Percentiles rank a stretch among this genome's conserved stretches.
phyloP scores from a whole-genome alignment of 1,140 invertebrate species.

The Bombus balteatus region DNA sequence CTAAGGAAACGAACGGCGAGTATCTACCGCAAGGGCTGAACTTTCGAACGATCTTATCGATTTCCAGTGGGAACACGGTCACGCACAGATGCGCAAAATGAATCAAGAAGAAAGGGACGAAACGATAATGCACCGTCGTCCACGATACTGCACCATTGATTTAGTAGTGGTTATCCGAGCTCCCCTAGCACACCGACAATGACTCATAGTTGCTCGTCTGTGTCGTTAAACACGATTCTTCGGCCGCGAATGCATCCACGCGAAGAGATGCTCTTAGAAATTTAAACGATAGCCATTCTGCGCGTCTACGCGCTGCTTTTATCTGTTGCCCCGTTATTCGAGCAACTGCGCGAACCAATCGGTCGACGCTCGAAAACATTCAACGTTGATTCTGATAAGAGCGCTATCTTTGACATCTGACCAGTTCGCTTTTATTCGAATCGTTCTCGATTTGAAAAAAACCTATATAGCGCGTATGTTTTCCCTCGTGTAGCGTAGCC shows the following conservation, averaged over 20 bases:
- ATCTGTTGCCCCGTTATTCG: background rate
- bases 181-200: conserved; percentile 47
- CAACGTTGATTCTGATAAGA: background rate
- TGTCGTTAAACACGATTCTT: conserved; percentile 40
- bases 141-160: conserved; percentile 45
- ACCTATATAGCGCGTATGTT: no score
- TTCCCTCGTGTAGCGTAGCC: no score
- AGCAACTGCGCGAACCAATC: background rate
- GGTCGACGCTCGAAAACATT: background rate
- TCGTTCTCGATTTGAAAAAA: background rate
- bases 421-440: no score
- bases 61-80: conserved; percentile 48
- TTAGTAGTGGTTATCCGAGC: conserved; percentile 50
- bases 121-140: conserved; percentile 60
- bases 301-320: background rate
- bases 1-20: background rate
- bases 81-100: conserved; percentile 64
- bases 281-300: background rate
- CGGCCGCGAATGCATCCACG: conserved; percentile 25
- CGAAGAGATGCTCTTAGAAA: conserved; percentile 9
- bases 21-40: conserved; percentile 15
- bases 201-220: conserved; percentile 54
- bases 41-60: conserved; percentile 55
- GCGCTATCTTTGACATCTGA: no score
- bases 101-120: conserved; percentile 53